Conservation (phyloP, 2,888 invertebrate species). For the Antitype chi region DNA sequence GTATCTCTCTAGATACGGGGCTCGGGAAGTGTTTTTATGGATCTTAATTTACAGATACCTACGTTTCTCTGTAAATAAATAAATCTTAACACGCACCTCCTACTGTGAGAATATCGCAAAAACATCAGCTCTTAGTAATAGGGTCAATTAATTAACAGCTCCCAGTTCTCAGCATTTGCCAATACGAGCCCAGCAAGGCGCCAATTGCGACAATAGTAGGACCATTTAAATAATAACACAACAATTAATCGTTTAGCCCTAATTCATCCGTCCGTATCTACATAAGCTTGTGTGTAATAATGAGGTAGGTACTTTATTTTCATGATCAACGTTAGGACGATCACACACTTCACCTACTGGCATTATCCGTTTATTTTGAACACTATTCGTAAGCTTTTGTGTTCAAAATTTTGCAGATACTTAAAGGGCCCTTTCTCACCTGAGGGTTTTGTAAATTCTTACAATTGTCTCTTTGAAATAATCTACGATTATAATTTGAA, state of each 20-base stretch:
- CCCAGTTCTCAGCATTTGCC: slow-evolving; percentile 38
- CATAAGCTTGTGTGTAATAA: slow-evolving; percentile 49
- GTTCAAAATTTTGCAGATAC: not conserved
- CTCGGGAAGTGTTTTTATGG: not conserved
- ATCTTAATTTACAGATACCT: not conserved
- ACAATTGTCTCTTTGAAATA: not conserved
- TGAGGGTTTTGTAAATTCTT: not conserved
- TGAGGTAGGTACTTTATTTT: slow-evolving; percentile 39
- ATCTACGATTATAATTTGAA: not conserved
- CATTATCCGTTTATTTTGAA: not conserved
- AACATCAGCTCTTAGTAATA: slow-evolving; percentile 33
- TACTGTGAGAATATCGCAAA: slow-evolving; percentile 29
- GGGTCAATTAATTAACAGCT: slow-evolving; percentile 38
- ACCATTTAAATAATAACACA: slow-evolving; percentile 61
- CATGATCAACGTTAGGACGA: slow-evolving; percentile 30
- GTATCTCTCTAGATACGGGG: not conserved
- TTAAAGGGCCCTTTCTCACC: not conserved
- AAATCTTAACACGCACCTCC: not conserved
- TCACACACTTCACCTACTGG: not conserved
- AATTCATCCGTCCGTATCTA: slow-evolving; percentile 51
- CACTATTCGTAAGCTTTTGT: not conserved
- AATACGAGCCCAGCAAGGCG: slow-evolving; percentile 57
- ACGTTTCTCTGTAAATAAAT: no score
- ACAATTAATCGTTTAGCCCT: slow-evolving; percentile 64
- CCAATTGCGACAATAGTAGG: slow-evolving; percentile 48